Evolutionary conservation across 2,113 vertebrate genomes (phyloP), one percentile per base, ranked within the genome.

Genomic region (Pygoscelis adeliae): DNA sequence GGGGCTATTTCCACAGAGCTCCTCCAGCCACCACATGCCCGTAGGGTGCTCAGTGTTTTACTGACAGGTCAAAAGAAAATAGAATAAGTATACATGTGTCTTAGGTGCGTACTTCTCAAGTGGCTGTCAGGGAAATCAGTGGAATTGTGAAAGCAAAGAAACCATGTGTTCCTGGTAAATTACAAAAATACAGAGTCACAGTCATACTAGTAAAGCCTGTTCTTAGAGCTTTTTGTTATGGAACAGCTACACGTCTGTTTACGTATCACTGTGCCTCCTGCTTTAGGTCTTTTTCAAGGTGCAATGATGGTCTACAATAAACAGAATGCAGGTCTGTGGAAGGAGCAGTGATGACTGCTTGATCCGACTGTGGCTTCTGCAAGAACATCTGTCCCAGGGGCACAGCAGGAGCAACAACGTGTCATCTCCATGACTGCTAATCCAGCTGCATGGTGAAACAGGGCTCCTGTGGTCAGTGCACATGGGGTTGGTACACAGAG

Each of bases 31-130:
- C 3, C 55, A 18, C 14, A 9, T 36, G n/a, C 9, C 34, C 1
- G 0, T 49, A 40, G 36, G 9, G 25, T 23, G 6, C 27, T 79
- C 11, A 19, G n/a, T n/a, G 12, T 58, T 94, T 69, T 49, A 32
- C 40, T 69, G 67, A 47, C 8, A 50, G 27, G 14, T 81, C 44
- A 70, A 59, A 90, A 62, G 71, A 36, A 74, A 84, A 69, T 13
- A 0, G 4, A 36, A 8, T 46, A 7, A 9, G 2, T 50, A 8
- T 7, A 42, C 16, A 6, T 1, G 2, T 78, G 13, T 74, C 38
- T 81, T 61, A 74, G 25, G 42, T 52, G 89, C 81, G 44, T 90
- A 21, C 36, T 73, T 93, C 58, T 84, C 61, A 49, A 79, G 50
- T 49, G 59, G 11, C 32, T 96, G 53, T 44, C 52, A 67, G 56